These are phyloP conservation scores for Pachypsylla venusta DNA, from an alignment of 1,140 invertebrate species.

Conservation along the genomic window DNA sequence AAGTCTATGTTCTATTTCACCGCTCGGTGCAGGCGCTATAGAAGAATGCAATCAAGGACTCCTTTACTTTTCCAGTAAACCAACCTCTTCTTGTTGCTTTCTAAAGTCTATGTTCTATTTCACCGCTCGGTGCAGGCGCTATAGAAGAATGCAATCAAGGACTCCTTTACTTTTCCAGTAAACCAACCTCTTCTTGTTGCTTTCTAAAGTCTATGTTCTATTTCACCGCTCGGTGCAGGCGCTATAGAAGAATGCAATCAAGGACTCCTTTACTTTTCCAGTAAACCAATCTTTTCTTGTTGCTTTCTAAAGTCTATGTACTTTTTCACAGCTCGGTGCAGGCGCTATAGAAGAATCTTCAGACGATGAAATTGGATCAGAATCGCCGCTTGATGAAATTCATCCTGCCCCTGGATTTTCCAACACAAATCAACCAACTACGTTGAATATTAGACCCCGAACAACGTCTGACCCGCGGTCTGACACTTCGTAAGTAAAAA, in stretches of 20 bases:
- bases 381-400: conserved; percentile 66
- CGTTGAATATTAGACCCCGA: background rate
- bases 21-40: conserved; percentile 36
- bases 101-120: background rate
- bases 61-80: background rate
- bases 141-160: conserved; percentile 48
- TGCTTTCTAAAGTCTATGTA: too few species aligned
- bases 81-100: background rate
- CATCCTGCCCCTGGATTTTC: conserved; percentile 26
- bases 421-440: background rate
- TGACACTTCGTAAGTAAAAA: conserved; percentile 43
- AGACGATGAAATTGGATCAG: conserved; percentile 75
- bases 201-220: too few species aligned
- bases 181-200: background rate
- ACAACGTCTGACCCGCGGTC: conserved; percentile 45
- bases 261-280: background rate
- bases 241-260: background rate
- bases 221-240: background rate
- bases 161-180: background rate
- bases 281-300: background rate
- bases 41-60: conserved; percentile 46
- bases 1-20: conserved; percentile 12
- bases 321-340: conserved; percentile 29
- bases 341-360: conserved; percentile 66
- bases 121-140: conserved; percentile 34